Evolutionary conservation across 2,888 invertebrate species (phyloP), one percentile per base, ranked within the genome.

Genomic region (Rhabditophanes sp.): DNA sequence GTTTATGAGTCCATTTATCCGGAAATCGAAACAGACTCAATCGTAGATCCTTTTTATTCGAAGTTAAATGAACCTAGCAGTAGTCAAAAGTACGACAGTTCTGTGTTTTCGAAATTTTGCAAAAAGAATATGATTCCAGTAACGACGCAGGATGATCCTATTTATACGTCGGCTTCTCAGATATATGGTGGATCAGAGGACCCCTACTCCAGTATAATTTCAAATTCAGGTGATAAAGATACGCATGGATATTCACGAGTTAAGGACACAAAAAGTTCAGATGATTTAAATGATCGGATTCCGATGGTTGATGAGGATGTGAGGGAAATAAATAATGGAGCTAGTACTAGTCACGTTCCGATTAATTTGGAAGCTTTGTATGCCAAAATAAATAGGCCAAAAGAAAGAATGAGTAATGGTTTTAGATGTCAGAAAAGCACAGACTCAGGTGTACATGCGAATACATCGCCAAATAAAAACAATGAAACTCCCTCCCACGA

Each of bases 91-190:
- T 55, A 55, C 33, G 55, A 55, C 29, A 55, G 55, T 19, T 54
- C 55, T 9, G 42, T 50, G 6, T 55, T 55, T 28, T 25, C 45
- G 15, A 20, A 22, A 9, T 20, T 14, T 14, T 14, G 11, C n/a
- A 11, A 18, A 19, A 35, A 19, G 11, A 24, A 9, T 28, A 25
- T 14, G n/a, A 14, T 4, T 8, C 18, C 16, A 4, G 18, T 25
- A 7, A 6, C 5, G 6, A 17, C 14, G 31, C 29, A n/a, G n/a
- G 40, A 46, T 11, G 51, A 48, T 16, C 39, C 46, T 2, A 33
- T 58, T 4, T 57, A 57, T 35, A 48, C 54, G 26, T 54, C 53
- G 25, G 57, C 57, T n/a, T 56, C 55, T 2, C 56, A 57, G 29
- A 51, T 54, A 15, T 57, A 58, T 39, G 46, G 43, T 9, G 45